These are phyloP conservation scores for Eidolon helvum DNA, from an alignment of 2,113 vertebrate species.

Conservation along the genomic window DNA sequence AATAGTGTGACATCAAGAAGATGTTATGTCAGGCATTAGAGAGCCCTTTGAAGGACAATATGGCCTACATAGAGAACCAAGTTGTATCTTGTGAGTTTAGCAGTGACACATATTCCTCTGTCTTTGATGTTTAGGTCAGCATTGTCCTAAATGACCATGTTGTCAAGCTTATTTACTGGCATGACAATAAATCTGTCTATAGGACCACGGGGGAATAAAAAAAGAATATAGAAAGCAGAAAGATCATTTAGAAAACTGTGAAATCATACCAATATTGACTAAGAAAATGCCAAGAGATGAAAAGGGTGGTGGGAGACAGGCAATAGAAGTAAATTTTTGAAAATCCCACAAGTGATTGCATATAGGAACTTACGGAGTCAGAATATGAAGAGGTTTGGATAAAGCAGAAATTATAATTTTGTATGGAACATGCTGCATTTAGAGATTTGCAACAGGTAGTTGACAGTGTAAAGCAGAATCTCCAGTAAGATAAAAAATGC, in stretches of 20 bases:
- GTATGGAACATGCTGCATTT: neutral
- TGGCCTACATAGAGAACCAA: neutral
- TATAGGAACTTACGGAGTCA: neutral
- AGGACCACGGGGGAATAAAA: neutral
- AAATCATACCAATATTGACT: neutral
- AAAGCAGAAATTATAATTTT: neutral
- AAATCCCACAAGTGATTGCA: neutral
- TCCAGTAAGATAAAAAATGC: neutral
- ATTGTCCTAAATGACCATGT: neutral
- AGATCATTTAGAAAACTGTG: neutral
- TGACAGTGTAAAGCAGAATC: neutral
- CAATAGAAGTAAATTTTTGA: neutral
- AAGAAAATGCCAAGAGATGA: neutral
- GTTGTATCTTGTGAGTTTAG: neutral
- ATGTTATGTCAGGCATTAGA: neutral
- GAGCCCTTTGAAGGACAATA: neutral
- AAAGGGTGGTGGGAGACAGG: neutral
- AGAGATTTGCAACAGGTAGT: neutral
- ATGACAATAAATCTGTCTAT: neutral
- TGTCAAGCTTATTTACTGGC: neutral
- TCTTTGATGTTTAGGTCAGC: neutral
- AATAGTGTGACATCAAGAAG: conserved; percentile 92
- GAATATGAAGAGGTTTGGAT: neutral
- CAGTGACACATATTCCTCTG: neutral
- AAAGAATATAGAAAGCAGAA: neutral